Base-by-base conservation (phyloP, 2,888 invertebrate species). In the Fragum whitleyi region DNA sequence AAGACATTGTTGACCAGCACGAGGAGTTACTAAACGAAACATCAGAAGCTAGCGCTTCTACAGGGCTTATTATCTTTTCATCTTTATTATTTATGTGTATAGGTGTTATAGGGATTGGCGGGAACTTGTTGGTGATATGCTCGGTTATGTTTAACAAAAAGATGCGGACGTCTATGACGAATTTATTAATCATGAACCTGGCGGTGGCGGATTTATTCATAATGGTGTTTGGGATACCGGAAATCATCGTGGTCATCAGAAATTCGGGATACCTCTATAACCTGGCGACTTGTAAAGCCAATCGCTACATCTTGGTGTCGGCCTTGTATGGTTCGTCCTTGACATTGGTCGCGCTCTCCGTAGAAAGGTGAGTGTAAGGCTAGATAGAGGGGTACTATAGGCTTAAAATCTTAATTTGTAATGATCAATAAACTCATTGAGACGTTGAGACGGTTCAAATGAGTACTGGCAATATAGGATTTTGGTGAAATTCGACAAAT, bases 291-390 rank as follows among this genome's bases (percentile, higher is more conserved):
- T 95, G 95, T 80, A 93, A 93, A 73, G 74, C 92, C 2, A 87
- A 93, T 39, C 86, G 94, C 7, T 94, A 93, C 85, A 85, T 94
- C 19, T 92, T 95, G 83, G 94, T 94, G 65, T 89, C 92, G 26
- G 93, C 94, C 32, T 91, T 95, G 32, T 95, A 94, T 88, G 92
- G 93, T 1, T 94, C 94, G 26, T 93, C 95, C 32, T 91, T 94
- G 70, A 94, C 94, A 0, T 92, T 94, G 55, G 87, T 94, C 32
- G 93, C 94, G n/a, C 92, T 95, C 21, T 94, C 94, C 78, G 89
- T 95, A 21, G 95, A 95, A 88, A 92, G 91, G 91, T 91, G 78
- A 73, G 88, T n/a, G n/a, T 76, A 7, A n/a, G n/a, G n/a, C 7
- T 2, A 16, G 36, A 6, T 19, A n/a, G n/a, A n/a, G n/a, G n/a